Evolutionary conservation across 2,113 vertebrate species (phyloP).

Genomic region (Ophiodon elongatus): DNA sequence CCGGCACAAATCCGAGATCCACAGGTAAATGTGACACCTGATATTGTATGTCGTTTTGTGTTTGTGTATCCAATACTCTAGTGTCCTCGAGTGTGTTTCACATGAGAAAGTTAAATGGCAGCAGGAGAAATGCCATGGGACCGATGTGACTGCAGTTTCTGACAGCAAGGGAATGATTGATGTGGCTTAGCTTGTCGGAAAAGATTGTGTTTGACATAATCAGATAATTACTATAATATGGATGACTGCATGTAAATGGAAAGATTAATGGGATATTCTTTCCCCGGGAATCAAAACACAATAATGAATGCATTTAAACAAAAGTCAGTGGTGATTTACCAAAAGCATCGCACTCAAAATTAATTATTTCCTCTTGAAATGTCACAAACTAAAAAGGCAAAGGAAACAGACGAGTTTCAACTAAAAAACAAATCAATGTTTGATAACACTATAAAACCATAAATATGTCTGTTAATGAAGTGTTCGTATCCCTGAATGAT

Average conservation of each 20-base stretch:
- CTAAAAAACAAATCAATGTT: constrained; percentile 21
- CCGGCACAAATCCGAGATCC: background rate
- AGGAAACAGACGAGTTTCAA: background rate
- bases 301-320: constrained; percentile 10
- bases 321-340: constrained; percentile 36
- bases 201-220: constrained; percentile 59
- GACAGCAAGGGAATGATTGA: constrained; percentile 51
- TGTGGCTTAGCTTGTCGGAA: constrained; percentile 42
- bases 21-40: background rate
- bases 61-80: constrained; percentile 4
- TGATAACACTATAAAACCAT: constrained; percentile 7
- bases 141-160: constrained; percentile 31
- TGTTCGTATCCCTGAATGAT: constrained; percentile 25
- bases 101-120: constrained; percentile 21
- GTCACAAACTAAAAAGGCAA: constrained; percentile 18
- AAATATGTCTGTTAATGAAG: constrained; percentile 37
- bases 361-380: constrained; percentile 28
- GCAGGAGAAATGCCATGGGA: constrained; percentile 36
- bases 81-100: constrained; percentile 10
- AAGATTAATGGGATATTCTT: constrained; percentile 45
- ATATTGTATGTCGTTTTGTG: background rate
- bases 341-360: constrained; percentile 29
- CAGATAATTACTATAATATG: constrained; percentile 59
- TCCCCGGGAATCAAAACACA: constrained; percentile 26
- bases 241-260: constrained; percentile 62